Evolutionary conservation across 2,888 invertebrate species (phyloP), one percentile per base, ranked within the genome.

Genomic region (Sepioteuthis lessoniana): DNA sequence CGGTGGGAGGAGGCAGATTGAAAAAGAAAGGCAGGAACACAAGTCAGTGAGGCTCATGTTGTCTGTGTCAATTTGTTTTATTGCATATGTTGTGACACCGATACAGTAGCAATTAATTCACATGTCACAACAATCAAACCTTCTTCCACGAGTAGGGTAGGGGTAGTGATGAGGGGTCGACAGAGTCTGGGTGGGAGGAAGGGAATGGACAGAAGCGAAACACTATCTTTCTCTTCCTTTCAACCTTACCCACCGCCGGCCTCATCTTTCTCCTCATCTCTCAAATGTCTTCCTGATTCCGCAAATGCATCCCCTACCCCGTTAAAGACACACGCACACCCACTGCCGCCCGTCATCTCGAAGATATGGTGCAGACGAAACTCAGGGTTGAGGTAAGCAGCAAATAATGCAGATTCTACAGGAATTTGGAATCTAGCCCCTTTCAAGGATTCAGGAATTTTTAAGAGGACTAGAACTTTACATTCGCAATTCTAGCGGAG

Each of bases 61-160:
- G 76, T 76, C 76, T 76, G 76, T 76, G 76, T 76, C 76, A 76
- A 76, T 76, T 76, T 76, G 16, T 76, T 76, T 76, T 76, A 76
- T 76, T 76, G n/a, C 76, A 76, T n/a, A n/a, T 76, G 76, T 76
- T 76, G 76, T 76, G 76, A 76, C 76, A 76, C 76, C 76, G 76
- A 76, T 76, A 76, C n/a, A 76, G 16, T 76, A n/a, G 76, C 76
- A 76, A 76, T 76, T 76, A 76, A 76, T 76, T 76, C 76, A n/a
- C 76, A 76, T 76, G 76, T 76, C 76, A 76, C 76, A 76, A 76
- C 76, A 76, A 76, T 76, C 76, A 76, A n/a, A 16, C 76, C n/a
- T 76, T 76, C 76, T 76, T 76, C 55, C 55, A 76, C 76, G 55
- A 25, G 25, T 5, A 0, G 55, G 55, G 5, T 3, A 42, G 42